These are phyloP conservation scores for Porites lobata DNA, from an alignment of 92 coral and sea anemone genomes.

Conservation along the genomic window DNA sequence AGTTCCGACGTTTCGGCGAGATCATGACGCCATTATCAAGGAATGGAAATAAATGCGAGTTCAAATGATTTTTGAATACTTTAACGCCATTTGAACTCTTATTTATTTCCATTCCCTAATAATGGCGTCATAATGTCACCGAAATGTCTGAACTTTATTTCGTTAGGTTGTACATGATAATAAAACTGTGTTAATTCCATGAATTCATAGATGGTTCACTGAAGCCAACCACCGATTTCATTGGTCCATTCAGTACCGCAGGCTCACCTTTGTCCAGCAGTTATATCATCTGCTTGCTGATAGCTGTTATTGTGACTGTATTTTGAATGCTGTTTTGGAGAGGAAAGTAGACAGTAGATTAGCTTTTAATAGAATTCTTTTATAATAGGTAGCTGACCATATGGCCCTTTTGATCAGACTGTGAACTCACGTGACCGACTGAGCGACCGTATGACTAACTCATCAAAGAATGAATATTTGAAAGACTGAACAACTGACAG, in stretches of 20 bases:
- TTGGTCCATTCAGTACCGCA: constrained; percentile 3
- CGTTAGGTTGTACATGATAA: too few species aligned
- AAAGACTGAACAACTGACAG: neutral
- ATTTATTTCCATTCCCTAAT: too few species aligned
- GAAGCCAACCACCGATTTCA: constrained; percentile 11
- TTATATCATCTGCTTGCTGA: constrained; percentile 11
- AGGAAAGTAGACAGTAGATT: neutral
- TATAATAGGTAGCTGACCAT: neutral
- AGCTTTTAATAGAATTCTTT: too few species aligned
- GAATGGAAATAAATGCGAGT: too few species aligned
- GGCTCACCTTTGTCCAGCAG: constrained; percentile 21
- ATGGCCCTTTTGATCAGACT: neutral
- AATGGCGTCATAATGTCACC: too few species aligned
- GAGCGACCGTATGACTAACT: neutral
- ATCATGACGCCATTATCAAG: too few species aligned
- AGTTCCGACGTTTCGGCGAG: too few species aligned
- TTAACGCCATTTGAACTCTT: too few species aligned
- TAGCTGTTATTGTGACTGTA: neutral
- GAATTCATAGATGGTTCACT: constrained; percentile 1
- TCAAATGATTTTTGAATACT: too few species aligned
- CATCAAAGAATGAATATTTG: neutral
- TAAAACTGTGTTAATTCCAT: neutral
- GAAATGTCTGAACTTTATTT: too few species aligned
- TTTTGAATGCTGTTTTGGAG: neutral
- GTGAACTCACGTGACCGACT: neutral